Base-by-base conservation (phyloP, 2,888 invertebrate species). In the Apantesis nais region DNA sequence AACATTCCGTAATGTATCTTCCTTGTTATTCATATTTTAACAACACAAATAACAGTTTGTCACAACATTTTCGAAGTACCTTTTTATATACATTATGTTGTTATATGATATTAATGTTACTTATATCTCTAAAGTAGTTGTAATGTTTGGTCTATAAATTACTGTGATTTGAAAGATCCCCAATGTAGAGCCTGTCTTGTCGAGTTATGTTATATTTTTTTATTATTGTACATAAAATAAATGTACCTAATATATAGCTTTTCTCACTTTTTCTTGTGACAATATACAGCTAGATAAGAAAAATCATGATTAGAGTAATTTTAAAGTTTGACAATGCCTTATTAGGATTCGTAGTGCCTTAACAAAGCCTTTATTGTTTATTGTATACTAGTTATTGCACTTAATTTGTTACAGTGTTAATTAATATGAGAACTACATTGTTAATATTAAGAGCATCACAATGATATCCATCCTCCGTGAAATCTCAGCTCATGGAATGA, bases 271-370 rank as follows among this genome's bases (percentile, higher is more conserved):
- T 76, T 70, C 78, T 74, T 77, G 77, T 74, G 48, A 62, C 67
- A 77, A 70, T 79, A 80, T 85, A 85, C 87, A 85, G 87, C 86
- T 90, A 88, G 83, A 78, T 76, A 75, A 81, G 74, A 80, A 78
- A 76, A 80, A 80, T 76, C 74, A 74, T 73, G 44, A 62, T 71
- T 77, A 67, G 68, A 72, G 66, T 77, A 68, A 76, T 74, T 76
- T 78, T 83, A 78, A 62, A 78, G 74, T 80, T 78, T 76, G 79
- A 77, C 79, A 83, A 77, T 82, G 89, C 89, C 89, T 91, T 90
- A 86, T 82, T 90, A 91, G 89, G 87, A 83, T 90, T 70, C 72
- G 78, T 92, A 93, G 93, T 93, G 93, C 87, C 85, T 84, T 87
- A 86, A 84, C 80, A 79, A 85, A 85, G 75, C 75, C 80, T 83